A percentile compares a stretch with the other conserved stretches of the same genome.
phyloP scores from a whole-genome alignment of 2,888 invertebrate species.

The Boloria euphrosyne region DNA sequence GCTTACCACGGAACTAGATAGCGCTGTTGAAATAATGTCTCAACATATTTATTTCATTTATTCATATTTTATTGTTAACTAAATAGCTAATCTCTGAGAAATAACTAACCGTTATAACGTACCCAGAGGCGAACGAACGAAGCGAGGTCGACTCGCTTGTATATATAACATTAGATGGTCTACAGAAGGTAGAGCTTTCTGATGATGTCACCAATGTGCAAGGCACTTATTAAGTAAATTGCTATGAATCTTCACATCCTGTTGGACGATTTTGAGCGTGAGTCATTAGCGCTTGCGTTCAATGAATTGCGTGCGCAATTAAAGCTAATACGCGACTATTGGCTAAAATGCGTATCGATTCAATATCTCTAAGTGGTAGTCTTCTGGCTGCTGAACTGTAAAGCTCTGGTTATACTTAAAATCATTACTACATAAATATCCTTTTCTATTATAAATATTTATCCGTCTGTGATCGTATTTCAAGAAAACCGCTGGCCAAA shows the following conservation, averaged over 20 bases:
- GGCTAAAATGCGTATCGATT: constrained; percentile 30
- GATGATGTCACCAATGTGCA: constrained; percentile 13
- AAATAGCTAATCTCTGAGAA: too few species aligned
- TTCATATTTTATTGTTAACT: too few species aligned
- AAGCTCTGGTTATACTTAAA: background rate
- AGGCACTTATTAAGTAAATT: constrained; percentile 5
- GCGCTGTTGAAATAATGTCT: too few species aligned
- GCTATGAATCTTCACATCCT: constrained; percentile 19
- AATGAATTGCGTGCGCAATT: constrained; percentile 26
- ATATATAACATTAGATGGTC: too few species aligned
- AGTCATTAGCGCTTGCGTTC: constrained; percentile 21
- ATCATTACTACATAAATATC: too few species aligned
- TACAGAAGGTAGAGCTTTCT: background rate
- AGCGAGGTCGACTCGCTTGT: too few species aligned
- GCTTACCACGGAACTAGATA: too few species aligned
- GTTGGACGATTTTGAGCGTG: constrained; percentile 15
- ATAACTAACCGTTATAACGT: too few species aligned
- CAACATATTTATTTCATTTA: too few species aligned
- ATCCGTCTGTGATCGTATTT: too few species aligned
- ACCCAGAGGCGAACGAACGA: too few species aligned
- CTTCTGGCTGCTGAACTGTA: constrained; percentile 12
- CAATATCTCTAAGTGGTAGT: constrained; percentile 34
- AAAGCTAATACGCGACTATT: constrained; percentile 23
- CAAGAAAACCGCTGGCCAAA: too few species aligned
- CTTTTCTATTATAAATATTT: background rate